Evolutionary conservation across 2,888 invertebrate species (phyloP).

Genomic region (Archips xylosteana): DNA sequence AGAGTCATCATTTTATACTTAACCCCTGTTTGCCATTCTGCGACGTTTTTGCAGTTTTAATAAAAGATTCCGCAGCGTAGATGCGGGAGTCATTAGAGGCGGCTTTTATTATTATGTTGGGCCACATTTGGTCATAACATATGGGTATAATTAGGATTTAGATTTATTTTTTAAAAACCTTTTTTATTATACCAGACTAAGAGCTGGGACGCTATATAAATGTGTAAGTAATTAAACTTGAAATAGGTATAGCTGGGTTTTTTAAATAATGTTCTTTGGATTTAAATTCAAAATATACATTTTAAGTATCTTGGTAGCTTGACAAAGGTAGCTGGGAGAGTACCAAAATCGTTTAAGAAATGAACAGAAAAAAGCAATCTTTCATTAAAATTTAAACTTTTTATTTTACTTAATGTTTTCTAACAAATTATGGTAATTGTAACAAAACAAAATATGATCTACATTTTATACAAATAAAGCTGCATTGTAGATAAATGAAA

Average conservation of each 20-base stretch:
- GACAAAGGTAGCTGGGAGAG: too few species aligned
- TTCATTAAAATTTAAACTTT: too few species aligned
- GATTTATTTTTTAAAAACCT: not conserved
- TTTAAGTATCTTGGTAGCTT: too few species aligned
- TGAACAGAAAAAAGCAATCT: too few species aligned
- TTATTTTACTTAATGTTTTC: too few species aligned
- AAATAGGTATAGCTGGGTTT: not conserved
- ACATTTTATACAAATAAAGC: too few species aligned
- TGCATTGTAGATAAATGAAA: not conserved
- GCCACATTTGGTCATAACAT: constrained; percentile 1
- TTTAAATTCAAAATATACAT: too few species aligned
- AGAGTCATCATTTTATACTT: constrained; percentile 59
- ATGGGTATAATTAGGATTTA: constrained; percentile 6
- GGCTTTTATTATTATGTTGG: constrained; percentile 18
- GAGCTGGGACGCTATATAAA: not conserved
- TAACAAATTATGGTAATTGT: too few species aligned
- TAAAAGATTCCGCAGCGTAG: constrained; percentile 52
- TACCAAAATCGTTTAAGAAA: too few species aligned
- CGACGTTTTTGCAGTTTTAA: constrained; percentile 65
- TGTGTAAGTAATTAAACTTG: not conserved
- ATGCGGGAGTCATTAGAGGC: constrained; percentile 21
- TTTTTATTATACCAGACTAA: constrained; percentile 4
- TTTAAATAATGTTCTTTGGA: not conserved
- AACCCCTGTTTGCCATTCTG: constrained; percentile 58
- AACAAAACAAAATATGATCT: too few species aligned